phyloP scores from a whole-genome alignment of 2,113 vertebrate species.

The Eretmodus cyanostictus region DNA sequence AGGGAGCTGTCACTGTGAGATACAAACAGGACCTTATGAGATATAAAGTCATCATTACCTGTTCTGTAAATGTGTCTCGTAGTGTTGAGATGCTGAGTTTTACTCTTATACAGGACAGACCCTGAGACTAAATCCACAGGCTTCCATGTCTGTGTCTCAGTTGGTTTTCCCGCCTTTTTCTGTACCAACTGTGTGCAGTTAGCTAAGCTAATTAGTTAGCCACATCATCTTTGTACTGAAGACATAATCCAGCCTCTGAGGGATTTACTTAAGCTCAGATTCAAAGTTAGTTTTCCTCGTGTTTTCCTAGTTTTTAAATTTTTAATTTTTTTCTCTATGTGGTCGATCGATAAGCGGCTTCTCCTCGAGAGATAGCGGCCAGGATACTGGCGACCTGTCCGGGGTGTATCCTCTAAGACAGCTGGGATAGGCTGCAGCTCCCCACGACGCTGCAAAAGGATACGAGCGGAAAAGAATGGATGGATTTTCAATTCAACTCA shows the following conservation, averaged over 20 bases:
- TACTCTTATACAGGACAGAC: not conserved
- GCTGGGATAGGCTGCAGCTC: not conserved
- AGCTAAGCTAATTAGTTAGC: not conserved
- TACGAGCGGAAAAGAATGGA: not conserved
- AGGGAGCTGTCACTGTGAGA: not conserved
- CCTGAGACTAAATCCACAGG: too few species aligned
- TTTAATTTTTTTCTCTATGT: not conserved
- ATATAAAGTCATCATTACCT: not conserved
- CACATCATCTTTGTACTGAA: not conserved
- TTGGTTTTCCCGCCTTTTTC: not conserved
- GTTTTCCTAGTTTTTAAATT: not conserved
- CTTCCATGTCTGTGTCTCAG: not conserved
- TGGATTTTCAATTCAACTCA: not conserved
- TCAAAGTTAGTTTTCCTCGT: not conserved
- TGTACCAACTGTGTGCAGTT: not conserved
- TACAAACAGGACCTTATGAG: not conserved
- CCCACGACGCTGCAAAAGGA: not conserved
- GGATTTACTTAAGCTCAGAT: rapidly evolving
- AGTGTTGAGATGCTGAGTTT: not conserved
- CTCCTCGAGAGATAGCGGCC: not conserved
- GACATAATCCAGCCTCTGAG: not conserved
- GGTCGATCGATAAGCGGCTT: rapidly evolving
- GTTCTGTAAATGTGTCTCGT: not conserved
- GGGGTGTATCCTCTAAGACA: too few species aligned
- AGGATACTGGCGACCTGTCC: not conserved